Evolutionary conservation across 1,140 invertebrate genomes (phyloP).

Genomic region (Chironomus tepperi): DNA sequence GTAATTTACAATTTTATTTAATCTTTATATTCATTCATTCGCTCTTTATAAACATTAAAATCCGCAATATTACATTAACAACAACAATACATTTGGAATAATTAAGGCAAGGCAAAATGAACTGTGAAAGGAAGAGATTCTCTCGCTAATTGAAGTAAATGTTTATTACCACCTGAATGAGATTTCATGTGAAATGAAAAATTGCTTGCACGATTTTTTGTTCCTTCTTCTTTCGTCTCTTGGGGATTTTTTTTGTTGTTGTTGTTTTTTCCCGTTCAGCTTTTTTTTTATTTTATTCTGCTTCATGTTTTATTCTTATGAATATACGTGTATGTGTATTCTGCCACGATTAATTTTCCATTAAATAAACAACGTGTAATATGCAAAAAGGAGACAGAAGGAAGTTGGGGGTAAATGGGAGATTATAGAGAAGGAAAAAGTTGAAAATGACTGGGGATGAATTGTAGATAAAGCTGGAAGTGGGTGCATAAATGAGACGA

Average conservation of each 20-base stretch:
- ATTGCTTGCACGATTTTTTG: background rate
- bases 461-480: background rate
- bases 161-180: slow-evolving; percentile 18
- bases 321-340: background rate
- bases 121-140: background rate
- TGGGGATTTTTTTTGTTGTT: no score
- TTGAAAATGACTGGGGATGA: background rate
- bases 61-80: no score
- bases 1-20: no score
- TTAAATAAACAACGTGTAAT: slow-evolving; percentile 9
- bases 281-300: no score
- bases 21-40: no score
- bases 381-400: background rate
- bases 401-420: background rate
- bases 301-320: background rate
- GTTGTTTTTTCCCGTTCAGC: no score
- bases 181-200: slow-evolving; percentile 12
- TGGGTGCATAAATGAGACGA: background rate
- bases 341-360: slow-evolving; percentile 1
- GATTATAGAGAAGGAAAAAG: background rate
- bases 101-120: no score
- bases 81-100: no score
- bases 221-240: no score
- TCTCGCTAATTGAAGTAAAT: slow-evolving; percentile 17
- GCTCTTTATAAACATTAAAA: no score